These are phyloP conservation scores for Radopholus similis DNA, from an alignment of 1,140 invertebrate species.

Conservation along the genomic window DNA sequence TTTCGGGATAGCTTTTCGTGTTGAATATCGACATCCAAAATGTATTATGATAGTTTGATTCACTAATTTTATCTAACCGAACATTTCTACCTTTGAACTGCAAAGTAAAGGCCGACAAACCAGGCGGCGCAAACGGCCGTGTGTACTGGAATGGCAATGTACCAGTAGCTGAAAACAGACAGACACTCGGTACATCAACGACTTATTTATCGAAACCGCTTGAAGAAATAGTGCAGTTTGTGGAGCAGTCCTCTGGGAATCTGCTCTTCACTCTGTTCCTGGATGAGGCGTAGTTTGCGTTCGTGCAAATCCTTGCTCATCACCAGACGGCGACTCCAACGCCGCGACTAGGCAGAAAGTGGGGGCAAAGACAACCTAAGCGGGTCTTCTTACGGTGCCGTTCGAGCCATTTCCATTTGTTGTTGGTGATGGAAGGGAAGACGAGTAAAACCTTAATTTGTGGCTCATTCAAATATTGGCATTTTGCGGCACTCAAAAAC, in stretches of 20 bases:
- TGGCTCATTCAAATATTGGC: too few relatives aligned
- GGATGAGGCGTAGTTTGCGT: slow-evolving; percentile 31
- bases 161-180: slow-evolving; percentile 41
- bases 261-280: slow-evolving; percentile 32
- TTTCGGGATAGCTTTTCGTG: background rate
- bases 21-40: too few relatives aligned
- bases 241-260: slow-evolving; percentile 37
- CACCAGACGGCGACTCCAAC: slow-evolving; percentile 27
- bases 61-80: background rate
- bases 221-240: slow-evolving; percentile 56
- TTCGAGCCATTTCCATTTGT: too few relatives aligned
- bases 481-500: too few relatives aligned
- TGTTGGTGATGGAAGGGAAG: too few relatives aligned
- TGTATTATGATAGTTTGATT: too few relatives aligned
- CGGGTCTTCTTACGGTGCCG: too few relatives aligned
- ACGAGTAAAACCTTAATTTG: too few relatives aligned
- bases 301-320: slow-evolving; percentile 48
- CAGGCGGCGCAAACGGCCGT: slow-evolving; percentile 33
- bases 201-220: slow-evolving; percentile 23
- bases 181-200: background rate
- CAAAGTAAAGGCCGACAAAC: slow-evolving; percentile 44
- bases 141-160: slow-evolving; percentile 53
- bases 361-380: too few relatives aligned
- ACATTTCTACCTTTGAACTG: slow-evolving; percentile 39
- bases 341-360: too few relatives aligned